These are phyloP conservation scores for Enteromius treurensis DNA, from an alignment of 2,797 vertebrate genomes.

Conservation along the genomic window DNA sequence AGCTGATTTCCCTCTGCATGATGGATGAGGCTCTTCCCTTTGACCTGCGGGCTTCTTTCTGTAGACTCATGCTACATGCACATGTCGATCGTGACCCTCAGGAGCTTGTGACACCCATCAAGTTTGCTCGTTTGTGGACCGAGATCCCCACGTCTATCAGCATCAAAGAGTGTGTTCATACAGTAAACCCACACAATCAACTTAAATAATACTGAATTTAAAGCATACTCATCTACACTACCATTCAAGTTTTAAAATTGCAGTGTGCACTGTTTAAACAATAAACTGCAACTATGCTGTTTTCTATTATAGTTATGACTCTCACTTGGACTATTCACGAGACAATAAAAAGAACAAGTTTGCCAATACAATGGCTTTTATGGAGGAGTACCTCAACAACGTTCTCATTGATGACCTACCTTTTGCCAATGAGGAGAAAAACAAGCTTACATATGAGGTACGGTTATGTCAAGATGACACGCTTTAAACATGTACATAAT, in stretches of 20 bases:
- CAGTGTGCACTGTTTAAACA: neutral
- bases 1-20: conserved; percentile 98
- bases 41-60: conserved; percentile 95
- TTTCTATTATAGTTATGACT: conserved; percentile 85
- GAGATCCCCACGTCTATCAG: conserved; percentile 95
- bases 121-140: conserved; percentile 95
- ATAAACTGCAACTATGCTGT: neutral
- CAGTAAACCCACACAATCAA: neutral
- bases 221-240: neutral
- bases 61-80: conserved; percentile 95
- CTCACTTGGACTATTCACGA: conserved; percentile 91
- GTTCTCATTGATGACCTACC: conserved; percentile 92
- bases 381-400: conserved; percentile 97
- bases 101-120: conserved; percentile 94
- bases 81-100: conserved; percentile 97
- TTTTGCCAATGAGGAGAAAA: conserved; percentile 95
- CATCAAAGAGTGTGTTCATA: conserved; percentile 90
- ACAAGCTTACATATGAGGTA: conserved; percentile 97
- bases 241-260: neutral
- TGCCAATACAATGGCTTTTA: conserved; percentile 94
- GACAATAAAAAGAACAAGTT: conserved; percentile 99
- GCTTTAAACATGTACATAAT: neutral
- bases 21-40: conserved; percentile 95
- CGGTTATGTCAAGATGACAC: neutral
- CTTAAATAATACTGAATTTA: neutral